Evolutionary conservation across 2,113 vertebrate species (phyloP), one percentile per base, ranked within the genome.

Genomic region (Petrocephalus zakoni): DNA sequence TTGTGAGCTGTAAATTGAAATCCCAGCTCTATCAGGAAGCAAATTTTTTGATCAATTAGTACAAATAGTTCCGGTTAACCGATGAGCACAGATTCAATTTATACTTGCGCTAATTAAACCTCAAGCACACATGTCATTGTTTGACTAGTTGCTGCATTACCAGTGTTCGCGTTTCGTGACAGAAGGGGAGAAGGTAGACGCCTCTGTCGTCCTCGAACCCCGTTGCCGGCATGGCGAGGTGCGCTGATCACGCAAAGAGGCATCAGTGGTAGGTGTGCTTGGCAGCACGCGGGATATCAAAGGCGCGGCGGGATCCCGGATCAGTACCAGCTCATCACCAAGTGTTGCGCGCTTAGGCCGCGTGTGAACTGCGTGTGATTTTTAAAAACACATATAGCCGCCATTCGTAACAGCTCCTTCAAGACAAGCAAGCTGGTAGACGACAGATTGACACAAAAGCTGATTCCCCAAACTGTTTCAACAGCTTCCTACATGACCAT

Each of bases 171-270:
- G 68, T 75, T 34, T 15, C 34, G 58, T 87, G 42, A 51, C 58
- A 91, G 91, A 94, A 42, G 0, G 15, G 72, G 72, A 42, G 5
- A 34, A 78, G 29, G 17, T 5, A 13, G 72, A 5, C 6, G 34
- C 34, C 72, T 37, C 34, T 7, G 29, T 75, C 17, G 34, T 42
- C 72, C 6, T 72, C 34, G 15, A 68, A 19, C 34, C 34, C 68
- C 5, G 68, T 75, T 3, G 72, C 29, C 93, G 94, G 94, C 94
- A 95, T 93, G 93, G 93, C 93, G 91, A 92, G 93, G 94, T 93
- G 94, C 94, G 94, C 94, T 94, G 95, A 95, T 94, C 95, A 94
- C 94, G 93, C 94, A 94, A 93, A 94, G 94, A 95, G 93, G 93
- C 94, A 94, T 94, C 95, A 93, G 95, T 94, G 94, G 94, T 92